Base-by-base conservation (phyloP, 2,113 vertebrate species). In the Isichthys henryi region DNA sequence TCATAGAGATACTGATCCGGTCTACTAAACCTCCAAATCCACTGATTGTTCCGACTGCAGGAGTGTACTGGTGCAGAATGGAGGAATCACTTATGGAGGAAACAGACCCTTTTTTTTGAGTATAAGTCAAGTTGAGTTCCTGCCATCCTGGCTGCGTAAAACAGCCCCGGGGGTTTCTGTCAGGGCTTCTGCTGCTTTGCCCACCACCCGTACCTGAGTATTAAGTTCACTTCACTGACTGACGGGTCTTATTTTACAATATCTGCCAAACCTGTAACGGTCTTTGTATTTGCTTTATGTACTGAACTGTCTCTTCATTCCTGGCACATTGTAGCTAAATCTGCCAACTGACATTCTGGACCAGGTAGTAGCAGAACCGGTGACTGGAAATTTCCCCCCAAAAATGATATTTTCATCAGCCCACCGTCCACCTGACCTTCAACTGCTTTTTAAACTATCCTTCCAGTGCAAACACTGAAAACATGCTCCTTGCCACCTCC, bases 391-490 rank as follows among this genome's bases (percentile, higher is more conserved):
- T 91, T 92, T 95, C 92, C 90, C 92, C 31, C 62, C 62, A 91
- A 88, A 89, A 94, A 90, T 92, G 94, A 92, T 86, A 89, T 92
- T 94, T 94, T 90, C 91, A 95, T 92, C 90, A 93, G 88, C 90
- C 93, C 94, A 92, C 35, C 94, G 92, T 95, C 90, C 91, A 90
- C 91, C 90, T 95, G 91, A 92, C 90, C 91, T 94, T 91, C 90
- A 35, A 27, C 31, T 46, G 56, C 53, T 91, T 88, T 89, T 95
- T 92, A 92, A 88, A 93, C 15, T 88, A 49, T 90, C 92, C 90
- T 86, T 88, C 91, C 77, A 86, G 87, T 91, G 90, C 91, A 90
- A 94, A 92, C 88, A 91, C 4, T 88, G 62, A 89, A 91, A 91
- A 92, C 35, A 70, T 80, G 50, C 0, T 0, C 45, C 88, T 86